phyloP scores from a whole-genome alignment of 2,113 vertebrate genomes.

The Periophthalmus modestus region DNA sequence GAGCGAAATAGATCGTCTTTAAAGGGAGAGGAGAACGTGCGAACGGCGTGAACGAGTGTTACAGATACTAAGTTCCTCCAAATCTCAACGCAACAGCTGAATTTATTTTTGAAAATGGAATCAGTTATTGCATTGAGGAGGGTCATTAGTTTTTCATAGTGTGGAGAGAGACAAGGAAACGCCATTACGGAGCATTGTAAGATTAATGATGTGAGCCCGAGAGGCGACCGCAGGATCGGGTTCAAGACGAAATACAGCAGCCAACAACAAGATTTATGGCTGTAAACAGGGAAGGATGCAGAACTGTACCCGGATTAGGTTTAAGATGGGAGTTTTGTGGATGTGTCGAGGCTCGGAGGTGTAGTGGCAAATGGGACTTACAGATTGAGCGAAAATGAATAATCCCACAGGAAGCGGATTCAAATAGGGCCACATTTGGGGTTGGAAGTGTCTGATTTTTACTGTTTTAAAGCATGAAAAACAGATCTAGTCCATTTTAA shows the following conservation, averaged over 20 bases:
- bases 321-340: not conserved
- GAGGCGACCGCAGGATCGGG: constrained; percentile 4
- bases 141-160: constrained; percentile 47
- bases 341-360: not conserved
- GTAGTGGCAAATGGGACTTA: too few relatives aligned
- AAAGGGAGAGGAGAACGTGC: too few relatives aligned
- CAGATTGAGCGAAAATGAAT: not conserved
- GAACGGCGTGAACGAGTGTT: not conserved
- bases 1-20: too few relatives aligned
- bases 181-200: constrained; percentile 34
- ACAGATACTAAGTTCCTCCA: not conserved
- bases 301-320: not conserved
- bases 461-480: too few relatives aligned
- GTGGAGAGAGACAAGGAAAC: constrained; percentile 34
- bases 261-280: constrained; percentile 16
- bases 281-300: constrained; percentile 8
- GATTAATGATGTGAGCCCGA: constrained; percentile 42
- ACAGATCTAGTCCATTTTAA: too few relatives aligned
- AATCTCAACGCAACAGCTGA: constrained; percentile 12
- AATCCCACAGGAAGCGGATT: not conserved
- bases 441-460: too few relatives aligned
- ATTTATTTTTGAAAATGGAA: constrained; percentile 25
- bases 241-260: constrained; percentile 7
- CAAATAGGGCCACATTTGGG: too few relatives aligned
- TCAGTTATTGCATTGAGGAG: not conserved